Base-by-base conservation (phyloP, 64 coral and sea anemone genomes). In the Porites australiensis region DNA sequence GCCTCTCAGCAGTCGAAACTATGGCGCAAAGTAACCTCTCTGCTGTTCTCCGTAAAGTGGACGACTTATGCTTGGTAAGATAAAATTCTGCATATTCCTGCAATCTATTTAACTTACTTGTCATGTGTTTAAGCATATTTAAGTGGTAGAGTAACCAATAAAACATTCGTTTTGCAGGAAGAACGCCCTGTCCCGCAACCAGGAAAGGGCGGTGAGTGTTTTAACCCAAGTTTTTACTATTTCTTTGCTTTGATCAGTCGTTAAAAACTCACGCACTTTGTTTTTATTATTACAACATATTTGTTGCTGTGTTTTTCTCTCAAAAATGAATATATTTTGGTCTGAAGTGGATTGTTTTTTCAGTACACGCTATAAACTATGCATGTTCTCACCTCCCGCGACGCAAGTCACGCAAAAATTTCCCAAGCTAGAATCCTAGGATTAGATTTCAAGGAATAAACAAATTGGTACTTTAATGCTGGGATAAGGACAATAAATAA, bases 1-100 rank as follows among this genome's bases (percentile, higher is more conserved):
- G 54, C 54, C 12, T 6, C 12, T 57, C 3, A 1, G 1, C 5
- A 12, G 54, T 12, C 0, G 11, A 55, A 18, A 78, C 58, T 22
- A 96, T 96, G 95, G 91, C 80, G 5, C 72, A 93, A 49, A 74
- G 82, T 9, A 96, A 96, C 58, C 70, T 93, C 21, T 89, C 95
- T 67, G 95, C 91, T 63, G 91, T 96, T 88, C 74, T 96, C 6
- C 55, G 89, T 57, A 74, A 88, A 79, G 85, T 93, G 50, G 95
- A 96, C 37, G 91, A 90, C 70, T 91, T 96, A 19, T 44, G 91
- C 61, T 79, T 96, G 69, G 95, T 96, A 72, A 64, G 64, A 83
- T 87, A 14, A 15, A 6, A n/a, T 77, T 55, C 1, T 75, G 11
- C 13, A 4, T 2, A 6, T 43, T 88, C 5, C 6, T 63, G 69